Evolutionary conservation across 2,888 invertebrate species (phyloP).

Genomic region (Drosophila nr. medialis): DNA sequence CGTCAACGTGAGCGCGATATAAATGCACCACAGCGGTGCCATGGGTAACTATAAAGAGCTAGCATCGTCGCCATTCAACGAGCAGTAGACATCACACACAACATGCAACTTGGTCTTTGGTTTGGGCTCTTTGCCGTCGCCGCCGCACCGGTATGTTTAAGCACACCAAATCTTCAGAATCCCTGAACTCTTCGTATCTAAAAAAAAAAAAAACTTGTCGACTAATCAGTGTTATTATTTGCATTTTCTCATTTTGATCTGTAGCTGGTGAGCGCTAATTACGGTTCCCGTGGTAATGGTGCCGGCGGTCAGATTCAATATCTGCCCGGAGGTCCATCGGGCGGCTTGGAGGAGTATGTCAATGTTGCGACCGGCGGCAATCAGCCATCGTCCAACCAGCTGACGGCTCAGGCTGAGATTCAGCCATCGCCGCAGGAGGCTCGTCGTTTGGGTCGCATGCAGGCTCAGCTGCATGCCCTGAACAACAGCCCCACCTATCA

Average conservation of each 20-base stretch:
- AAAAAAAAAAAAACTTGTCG: constrained; percentile 1
- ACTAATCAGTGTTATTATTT: constrained; percentile 11
- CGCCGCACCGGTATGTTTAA: constrained; percentile 81
- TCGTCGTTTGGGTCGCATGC: constrained; percentile 71
- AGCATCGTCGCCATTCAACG: constrained; percentile 45
- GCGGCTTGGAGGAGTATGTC: constrained; percentile 78
- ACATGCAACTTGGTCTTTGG: constrained; percentile 80
- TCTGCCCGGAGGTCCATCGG: constrained; percentile 52
- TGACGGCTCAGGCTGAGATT: constrained; percentile 77
- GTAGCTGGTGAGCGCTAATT: constrained; percentile 70
- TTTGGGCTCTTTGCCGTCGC: constrained; percentile 80
- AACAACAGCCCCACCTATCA: constrained; percentile 76
- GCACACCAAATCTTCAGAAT: not conserved
- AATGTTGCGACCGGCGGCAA: constrained; percentile 72
- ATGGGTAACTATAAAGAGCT: constrained; percentile 72
- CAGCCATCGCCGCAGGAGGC: constrained; percentile 74
- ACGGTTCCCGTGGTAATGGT: constrained; percentile 43
- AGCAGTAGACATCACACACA: constrained; percentile 69
- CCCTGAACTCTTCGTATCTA: not conserved
- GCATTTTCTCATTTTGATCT: constrained; percentile 3
- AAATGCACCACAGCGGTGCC: constrained; percentile 36
- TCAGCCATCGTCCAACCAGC: constrained; percentile 58
- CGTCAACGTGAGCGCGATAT: constrained; percentile 60
- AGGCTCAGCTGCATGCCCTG: constrained; percentile 76
- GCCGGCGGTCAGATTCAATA: constrained; percentile 44